Conservation (phyloP, 2,113 vertebrate species). For the Pluvianellus socialis region DNA sequence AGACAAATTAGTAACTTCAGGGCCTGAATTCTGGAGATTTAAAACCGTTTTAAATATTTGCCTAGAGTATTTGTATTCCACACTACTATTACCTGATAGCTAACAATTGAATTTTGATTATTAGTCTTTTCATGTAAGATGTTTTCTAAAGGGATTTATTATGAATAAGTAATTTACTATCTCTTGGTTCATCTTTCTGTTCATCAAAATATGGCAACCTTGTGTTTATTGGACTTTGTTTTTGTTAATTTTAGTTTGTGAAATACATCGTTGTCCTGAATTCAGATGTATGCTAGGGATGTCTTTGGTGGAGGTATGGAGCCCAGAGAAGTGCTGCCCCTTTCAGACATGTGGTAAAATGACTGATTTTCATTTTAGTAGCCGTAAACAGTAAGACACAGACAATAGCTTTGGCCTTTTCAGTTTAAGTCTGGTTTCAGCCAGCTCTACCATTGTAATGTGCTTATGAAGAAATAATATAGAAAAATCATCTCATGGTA, state of each 20-base stretch:
- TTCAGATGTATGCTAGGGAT: constrained; percentile 85
- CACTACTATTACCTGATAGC: background rate
- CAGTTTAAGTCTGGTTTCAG: background rate
- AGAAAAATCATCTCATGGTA: background rate
- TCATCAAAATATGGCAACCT: background rate
- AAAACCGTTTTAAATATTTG: background rate
- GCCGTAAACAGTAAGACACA: background rate
- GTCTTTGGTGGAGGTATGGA: constrained; percentile 79
- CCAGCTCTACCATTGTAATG: background rate
- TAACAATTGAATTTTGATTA: background rate
- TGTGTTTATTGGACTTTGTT: background rate
- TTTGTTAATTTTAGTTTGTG: constrained; percentile 79
- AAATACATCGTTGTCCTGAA: constrained; percentile 85
- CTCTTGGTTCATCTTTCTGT: background rate
- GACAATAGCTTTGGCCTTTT: background rate
- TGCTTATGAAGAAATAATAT: background rate
- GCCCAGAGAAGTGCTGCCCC: constrained; percentile 86
- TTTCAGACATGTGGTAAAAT: constrained; percentile 87
- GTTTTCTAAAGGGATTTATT: background rate
- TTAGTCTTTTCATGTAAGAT: background rate
- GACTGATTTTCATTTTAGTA: background rate
- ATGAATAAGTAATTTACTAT: background rate
- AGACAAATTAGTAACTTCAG: background rate
- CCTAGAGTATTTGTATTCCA: background rate
- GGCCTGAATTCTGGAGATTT: background rate